Base-by-base conservation (phyloP, 1,140 invertebrate genomes). In the Belonocnema kinseyi region DNA sequence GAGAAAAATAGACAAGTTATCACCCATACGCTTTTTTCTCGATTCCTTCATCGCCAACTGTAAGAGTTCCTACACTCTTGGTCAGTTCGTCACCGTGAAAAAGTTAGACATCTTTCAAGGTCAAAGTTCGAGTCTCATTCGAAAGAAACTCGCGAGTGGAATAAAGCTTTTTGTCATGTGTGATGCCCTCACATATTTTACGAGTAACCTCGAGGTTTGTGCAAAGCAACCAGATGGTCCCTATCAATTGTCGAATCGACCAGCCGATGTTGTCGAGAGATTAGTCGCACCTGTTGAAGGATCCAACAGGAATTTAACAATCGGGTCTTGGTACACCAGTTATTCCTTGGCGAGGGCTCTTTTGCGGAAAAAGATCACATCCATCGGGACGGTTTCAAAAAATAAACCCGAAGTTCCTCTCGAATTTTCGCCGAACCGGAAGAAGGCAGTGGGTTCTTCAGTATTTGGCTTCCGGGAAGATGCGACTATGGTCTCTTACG, bases 361-460 rank as follows among this genome's bases (percentile, higher is more conserved):
- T 50, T 50, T 85, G n/a, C 51, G 82, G 52, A 77, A 90, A 72
- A 86, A 88, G 83, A 75, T 88, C 16, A 85, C 86, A 46, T 74
- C 85, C 19, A 56, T 87, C 54, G 88, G 85, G 50, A 84, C 86
- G 17, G 19, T 89, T 17, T 87, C 81, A 74, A 87, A 86, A 82
- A 86, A 86, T 73, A 85, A 89, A 79, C 79, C 79, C 33, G 72
- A 89, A 73, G 79, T 90, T n/a, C 88, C 85, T 21, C 19, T 70
- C 50, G 77, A 86, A 53, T 90, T 90, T 81, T 26, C 80, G 50
- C 76, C 78, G 17, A 73, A 81, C 70, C 85, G 75, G 74, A 72
- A 16, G 46, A 83, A 84, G 86, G 80, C 50, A 13, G 76, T 70
- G 16, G 66, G 74, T 50, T 81, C 80, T 13, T 14, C 58, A 33